Conservation (phyloP, 30 jellyfish, hydroid and myxozoan species). For the Rhopilema esculentum region DNA sequence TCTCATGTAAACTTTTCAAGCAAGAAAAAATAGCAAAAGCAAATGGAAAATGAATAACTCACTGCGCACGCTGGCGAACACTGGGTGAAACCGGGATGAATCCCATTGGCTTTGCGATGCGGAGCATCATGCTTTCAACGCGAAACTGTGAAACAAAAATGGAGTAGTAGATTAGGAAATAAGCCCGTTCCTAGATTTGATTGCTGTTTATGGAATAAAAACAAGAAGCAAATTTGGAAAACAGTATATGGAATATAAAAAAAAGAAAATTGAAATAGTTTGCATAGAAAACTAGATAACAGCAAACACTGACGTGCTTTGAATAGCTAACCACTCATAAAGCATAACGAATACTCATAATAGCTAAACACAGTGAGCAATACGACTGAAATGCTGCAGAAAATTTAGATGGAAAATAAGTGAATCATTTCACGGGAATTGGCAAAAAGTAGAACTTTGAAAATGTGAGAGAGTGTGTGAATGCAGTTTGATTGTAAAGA, state of each 20-base stretch:
- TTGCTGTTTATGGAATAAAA: no score
- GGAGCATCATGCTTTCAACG: constrained; percentile 98
- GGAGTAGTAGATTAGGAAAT: neutral
- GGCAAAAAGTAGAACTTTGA: no score
- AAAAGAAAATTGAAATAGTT: neutral
- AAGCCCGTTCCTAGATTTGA: no score
- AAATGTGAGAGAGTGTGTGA: no score
- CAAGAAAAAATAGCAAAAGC: neutral
- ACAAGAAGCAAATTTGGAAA: neutral
- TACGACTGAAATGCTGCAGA: no score
- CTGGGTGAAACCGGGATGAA: constrained; percentile 92
- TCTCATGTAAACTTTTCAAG: no score
- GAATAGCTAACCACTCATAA: neutral
- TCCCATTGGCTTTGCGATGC: constrained; percentile 94
- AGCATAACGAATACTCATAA: no score
- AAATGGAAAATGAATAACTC: neutral
- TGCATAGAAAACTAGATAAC: neutral
- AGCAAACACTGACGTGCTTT: no score
- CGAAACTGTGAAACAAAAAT: constrained; percentile 71
- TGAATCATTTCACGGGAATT: no score
- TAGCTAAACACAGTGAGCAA: no score
- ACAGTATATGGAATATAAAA: neutral
- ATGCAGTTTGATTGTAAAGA: no score
- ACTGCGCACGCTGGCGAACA: constrained; percentile 89
- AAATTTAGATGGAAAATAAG: no score